A percentile compares a stretch with the other conserved stretches of the same genome.
Conservation (phyloP, 2,888 invertebrate genomes). For the Phyllotreta striolata region DNA sequence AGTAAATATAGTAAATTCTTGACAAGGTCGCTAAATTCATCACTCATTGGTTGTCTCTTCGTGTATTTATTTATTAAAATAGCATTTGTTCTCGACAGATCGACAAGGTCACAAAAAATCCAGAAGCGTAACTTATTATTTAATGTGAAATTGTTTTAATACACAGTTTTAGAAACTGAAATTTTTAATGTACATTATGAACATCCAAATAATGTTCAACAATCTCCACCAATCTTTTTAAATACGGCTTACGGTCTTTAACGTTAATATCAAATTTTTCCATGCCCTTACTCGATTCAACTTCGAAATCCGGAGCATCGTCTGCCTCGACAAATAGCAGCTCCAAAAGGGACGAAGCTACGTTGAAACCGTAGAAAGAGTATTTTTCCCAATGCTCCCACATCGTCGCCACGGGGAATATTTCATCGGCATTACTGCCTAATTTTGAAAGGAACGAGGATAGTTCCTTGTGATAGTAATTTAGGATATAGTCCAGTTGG, state of each 20-base stretch:
- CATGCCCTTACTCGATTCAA: not conserved
- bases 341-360: conserved; percentile 12
- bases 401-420: conserved; percentile 17
- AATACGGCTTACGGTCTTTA: conserved; percentile 5
- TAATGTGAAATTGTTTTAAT: no score
- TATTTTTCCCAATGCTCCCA: conserved; percentile 30
- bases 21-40: no score
- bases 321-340: conserved; percentile 7
- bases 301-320: conserved; percentile 15
- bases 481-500: not conserved
- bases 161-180: no score
- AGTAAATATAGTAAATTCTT: no score
- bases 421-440: conserved; percentile 11
- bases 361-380: conserved; percentile 25
- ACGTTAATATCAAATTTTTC: not conserved
- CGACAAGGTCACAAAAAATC: no score
- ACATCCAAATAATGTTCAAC: conserved; percentile 25
- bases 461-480: conserved; percentile 22
- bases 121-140: no score
- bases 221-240: conserved; percentile 12
- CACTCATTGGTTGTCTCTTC: no score
- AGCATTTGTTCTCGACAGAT: no score
- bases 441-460: conserved; percentile 3
- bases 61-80: no score
- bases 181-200: no score